Evolutionary conservation across 2,113 vertebrate species (phyloP), one percentile per base, ranked within the genome.

Genomic region (Pseudopipra pipra): DNA sequence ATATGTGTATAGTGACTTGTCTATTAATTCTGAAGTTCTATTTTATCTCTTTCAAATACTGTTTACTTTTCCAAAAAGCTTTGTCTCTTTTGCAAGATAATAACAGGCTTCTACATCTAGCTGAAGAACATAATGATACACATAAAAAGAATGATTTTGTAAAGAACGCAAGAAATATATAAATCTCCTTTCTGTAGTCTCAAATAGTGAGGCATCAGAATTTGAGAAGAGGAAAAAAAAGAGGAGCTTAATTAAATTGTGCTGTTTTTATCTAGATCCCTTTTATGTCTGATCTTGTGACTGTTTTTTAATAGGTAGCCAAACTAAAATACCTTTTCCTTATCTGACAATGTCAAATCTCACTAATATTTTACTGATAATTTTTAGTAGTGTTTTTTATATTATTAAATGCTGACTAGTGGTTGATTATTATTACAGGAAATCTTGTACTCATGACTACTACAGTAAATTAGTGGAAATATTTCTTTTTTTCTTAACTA

Each of bases 301-400:
- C 43, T 81, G 27, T 92, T 92, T 93, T 92, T 93, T 87, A 72
- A 41, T 24, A 87, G 61, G 24, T 59, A 86, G 47, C 4, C 72
- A 92, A 75, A 67, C 6, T 84, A 65, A 90, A 95, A 88, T 90
- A 93, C 8, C 31, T 87, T 96, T 81, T 66, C n/a, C 52, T 86
- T 93, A 47, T 83, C 54, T 93, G 30, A 66, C 28, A 80, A 22
- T 24, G 27, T 74, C 4, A 66, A 58, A 74, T 71, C 11, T 65
- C 6, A 28, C 12, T 11, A 33, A 8, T 49, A n/a, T 77, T 47
- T 65, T 66, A 16, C 68, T 2, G 0, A 39, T 59, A 3, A 37
- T 8, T 80, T 85, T 90, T 55, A 35, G 8, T 35, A 55, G 5
- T 46, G 18, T 30, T 71, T 58, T 74, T 68, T 25, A 33, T 19